These are phyloP conservation scores for Tetrapedia diversipes DNA, from an alignment of 2,888 invertebrate genomes.

Conservation along the genomic window DNA sequence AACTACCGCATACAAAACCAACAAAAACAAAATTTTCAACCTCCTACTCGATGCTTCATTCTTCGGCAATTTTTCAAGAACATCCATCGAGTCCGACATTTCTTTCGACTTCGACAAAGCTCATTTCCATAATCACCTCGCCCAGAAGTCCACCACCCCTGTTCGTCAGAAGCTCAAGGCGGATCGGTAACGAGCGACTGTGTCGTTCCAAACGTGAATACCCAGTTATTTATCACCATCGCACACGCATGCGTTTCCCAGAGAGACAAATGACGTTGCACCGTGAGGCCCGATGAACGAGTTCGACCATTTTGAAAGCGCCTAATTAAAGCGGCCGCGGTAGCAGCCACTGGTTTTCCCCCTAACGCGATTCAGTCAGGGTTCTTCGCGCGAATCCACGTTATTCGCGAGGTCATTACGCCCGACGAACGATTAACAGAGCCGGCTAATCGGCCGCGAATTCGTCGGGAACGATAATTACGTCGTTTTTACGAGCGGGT, in stretches of 20 bases:
- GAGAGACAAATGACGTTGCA: constrained; percentile 21
- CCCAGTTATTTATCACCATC: neutral
- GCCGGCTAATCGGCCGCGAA: constrained; percentile 53
- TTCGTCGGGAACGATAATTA: constrained; percentile 51
- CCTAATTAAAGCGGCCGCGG: constrained; percentile 43
- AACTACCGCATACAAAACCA: too few relatives aligned
- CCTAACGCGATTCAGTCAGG: constrained; percentile 10
- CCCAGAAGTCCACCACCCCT: neutral
- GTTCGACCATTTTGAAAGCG: constrained; percentile 29
- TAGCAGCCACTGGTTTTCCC: constrained; percentile 13
- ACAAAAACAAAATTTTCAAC: too few relatives aligned
- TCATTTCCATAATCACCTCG: neutral
- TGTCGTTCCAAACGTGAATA: too few relatives aligned
- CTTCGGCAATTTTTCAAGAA: too few relatives aligned
- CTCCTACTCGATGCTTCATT: too few relatives aligned
- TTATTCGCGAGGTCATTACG: constrained; percentile 39
- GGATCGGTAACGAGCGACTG: neutral
- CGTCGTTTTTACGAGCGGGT: constrained; percentile 43
- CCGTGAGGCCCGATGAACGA: neutral
- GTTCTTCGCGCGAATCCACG: constrained; percentile 34
- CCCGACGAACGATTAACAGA: constrained; percentile 47
- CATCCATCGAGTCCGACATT: neutral
- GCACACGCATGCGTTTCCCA: neutral
- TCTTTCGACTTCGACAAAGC: too few relatives aligned
- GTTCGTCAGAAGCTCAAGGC: neutral